A percentile compares a stretch with the other conserved stretches of the same genome.
phyloP scores from a whole-genome alignment of 37 sponge, comb jelly and placozoan species.

The Tethya wilhelma region DNA sequence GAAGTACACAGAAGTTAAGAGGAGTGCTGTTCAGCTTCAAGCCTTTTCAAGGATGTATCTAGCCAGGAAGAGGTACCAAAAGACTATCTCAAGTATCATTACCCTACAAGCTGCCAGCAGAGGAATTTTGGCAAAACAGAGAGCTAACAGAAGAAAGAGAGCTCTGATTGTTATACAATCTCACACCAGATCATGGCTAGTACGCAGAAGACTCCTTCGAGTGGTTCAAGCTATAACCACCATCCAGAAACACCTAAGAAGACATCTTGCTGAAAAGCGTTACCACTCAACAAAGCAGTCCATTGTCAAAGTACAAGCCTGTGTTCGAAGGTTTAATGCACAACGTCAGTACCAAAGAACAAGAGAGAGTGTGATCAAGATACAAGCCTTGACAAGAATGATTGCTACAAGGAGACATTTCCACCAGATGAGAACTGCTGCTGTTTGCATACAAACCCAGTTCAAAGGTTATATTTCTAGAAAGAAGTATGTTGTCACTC shows the following conservation, averaged over 20 bases:
- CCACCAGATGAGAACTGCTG: slow-evolving; percentile 25
- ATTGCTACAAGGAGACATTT: neutral
- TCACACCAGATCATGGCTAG: neutral
- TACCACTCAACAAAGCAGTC: neutral
- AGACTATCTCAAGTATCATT: slow-evolving; percentile 1
- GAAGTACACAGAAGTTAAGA: slow-evolving; percentile 12
- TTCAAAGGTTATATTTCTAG: slow-evolving; percentile 1
- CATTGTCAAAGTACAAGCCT: slow-evolving; percentile 27
- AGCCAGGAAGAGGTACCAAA: neutral
- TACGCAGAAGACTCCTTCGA: neutral
- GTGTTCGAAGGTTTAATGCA: slow-evolving; percentile 11
- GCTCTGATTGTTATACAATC: no score
- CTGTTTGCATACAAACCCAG: slow-evolving; percentile 39
- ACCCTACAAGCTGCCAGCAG: slow-evolving; percentile 32
- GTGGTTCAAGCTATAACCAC: slow-evolving; percentile 33
- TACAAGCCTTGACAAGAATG: slow-evolving; percentile 22
- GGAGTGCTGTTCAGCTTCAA: slow-evolving; percentile 29
- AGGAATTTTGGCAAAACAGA: slow-evolving; percentile 8
- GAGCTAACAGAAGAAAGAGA: no score
- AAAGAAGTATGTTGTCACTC: slow-evolving; percentile 1
- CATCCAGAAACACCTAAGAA: slow-evolving; percentile 33
- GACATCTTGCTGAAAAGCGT: slow-evolving; percentile 5
- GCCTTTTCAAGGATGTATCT: slow-evolving; percentile 2
- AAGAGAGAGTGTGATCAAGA: neutral
- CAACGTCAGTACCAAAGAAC: slow-evolving; percentile 15